Evolutionary conservation across 2,888 invertebrate species (phyloP), one percentile per base, ranked within the genome.

Genomic region (Bellardia bayeri): DNA sequence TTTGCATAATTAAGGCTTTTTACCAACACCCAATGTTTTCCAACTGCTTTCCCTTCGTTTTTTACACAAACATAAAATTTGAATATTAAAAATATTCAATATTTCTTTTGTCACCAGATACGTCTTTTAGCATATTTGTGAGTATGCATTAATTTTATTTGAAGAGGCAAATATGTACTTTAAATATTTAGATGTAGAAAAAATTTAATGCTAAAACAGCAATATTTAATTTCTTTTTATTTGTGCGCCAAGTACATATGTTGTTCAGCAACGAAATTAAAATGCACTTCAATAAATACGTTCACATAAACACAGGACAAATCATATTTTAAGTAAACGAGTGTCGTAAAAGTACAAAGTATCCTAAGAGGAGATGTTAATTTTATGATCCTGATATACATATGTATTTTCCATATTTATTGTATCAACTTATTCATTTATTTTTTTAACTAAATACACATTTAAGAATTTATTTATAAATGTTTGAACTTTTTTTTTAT

Each of bases 121-220:
- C 37, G 42, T 16, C 74, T 56, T 23, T 74, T 74, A 75, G 66
- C 78, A 61, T 61, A 75, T 75, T 75, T 80, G 45, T 84, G 78
- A 79, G 45, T 63, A 81, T 81, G 75, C 85, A 85, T 85, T 85
- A 85, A 85, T 85, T 85, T 81, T 49, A 81, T 81, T 85, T 85
- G 71, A 85, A 85, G 85, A 75, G 84, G 61, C 66, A 79, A 83
- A 45, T 68, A 37, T 56, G 54, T 58, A 40, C 45, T 13, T 45
- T 23, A 30, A 14, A 45, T 7, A 37, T 71, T 56, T 72, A 45
- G 3, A 64, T 64, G 16, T 40, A 75, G 58, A 42, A 74, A 82
- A 58, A 75, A 2, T n/a, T 49, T 51, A 80, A 61, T 80, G 80
- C 80, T 80, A 69, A 80, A 75, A 69, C 85, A 85, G 80, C 74